Base-by-base conservation (phyloP, 2,113 vertebrate species). In the Labeo catla region DNA sequence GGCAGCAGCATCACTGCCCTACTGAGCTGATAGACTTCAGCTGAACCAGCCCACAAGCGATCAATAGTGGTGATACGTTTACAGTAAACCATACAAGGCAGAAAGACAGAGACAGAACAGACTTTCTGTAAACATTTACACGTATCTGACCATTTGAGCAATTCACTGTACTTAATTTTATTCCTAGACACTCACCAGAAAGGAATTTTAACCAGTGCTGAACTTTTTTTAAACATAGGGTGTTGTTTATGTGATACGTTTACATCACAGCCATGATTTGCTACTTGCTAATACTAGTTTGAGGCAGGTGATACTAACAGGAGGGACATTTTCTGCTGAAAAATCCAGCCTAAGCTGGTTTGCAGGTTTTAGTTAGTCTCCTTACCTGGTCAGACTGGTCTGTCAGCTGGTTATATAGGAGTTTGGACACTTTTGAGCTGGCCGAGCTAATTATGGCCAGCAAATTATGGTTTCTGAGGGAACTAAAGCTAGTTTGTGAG, bases 41-140 rank as follows among this genome's bases (percentile, higher is more conserved):
- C 23, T 82, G 36, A 68, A 54, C 7, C 59, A 49, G 49, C 81
- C 9, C 54, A 73, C 34, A 59, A 78, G 23, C 49, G 36, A 88
- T 88, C 81, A 43, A 86, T 86, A 79, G 43, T 36, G 59, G 19
- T 57, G 78, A 87, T 59, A 83, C 15, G 15, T 63, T 84, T 89
- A 89, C 88, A 28, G 88, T 81, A 89, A 86, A 81, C 66, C 81
- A 86, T 81, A 81, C 79, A 85, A 87, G 68, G 84, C 83, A 59
- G 13, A 54, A 72, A 84, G 73, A 84, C 49, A 45, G 79, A 76
- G 2, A 50, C 52, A 66, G 66, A 8, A 10, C 57, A 21, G 49
- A 57, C 54, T 9, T n/a, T 61, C 45, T 49, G 45, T 74, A 8
- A 76, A 76, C 45, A 50, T 76, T 49, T 49, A 76, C 16, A 72